Conservation (phyloP, 2,797 vertebrate genomes). For the Sarcoramphus papa region DNA sequence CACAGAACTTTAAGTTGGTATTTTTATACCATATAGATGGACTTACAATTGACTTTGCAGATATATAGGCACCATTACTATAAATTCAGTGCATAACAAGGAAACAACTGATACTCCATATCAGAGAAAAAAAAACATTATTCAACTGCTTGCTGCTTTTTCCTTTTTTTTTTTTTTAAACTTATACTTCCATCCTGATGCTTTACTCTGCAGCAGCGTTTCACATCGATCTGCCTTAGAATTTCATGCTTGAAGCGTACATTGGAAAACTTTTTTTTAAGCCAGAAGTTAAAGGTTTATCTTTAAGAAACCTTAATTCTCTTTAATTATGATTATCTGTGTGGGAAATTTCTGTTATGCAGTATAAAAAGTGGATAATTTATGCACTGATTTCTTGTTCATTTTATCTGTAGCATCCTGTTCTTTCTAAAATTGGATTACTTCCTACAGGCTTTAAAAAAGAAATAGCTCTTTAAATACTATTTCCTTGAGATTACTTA, state of each 20-base stretch:
- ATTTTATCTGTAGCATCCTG: neutral
- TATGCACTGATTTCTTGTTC: neutral
- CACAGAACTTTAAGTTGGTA: neutral
- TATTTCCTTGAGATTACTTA: neutral
- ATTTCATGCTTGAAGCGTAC: fast-evolving
- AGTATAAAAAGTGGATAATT: neutral
- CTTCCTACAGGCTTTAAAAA: neutral
- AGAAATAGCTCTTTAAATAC: neutral
- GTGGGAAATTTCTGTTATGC: neutral
- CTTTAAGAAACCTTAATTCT: neutral
- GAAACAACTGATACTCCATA: neutral
- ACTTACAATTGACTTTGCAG: neutral
- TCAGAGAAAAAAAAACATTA: neutral
- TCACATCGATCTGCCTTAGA: neutral
- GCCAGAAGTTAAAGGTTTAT: neutral
- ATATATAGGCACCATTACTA: neutral
- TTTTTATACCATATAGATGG: neutral
- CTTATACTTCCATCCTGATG: neutral
- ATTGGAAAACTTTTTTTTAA: neutral
- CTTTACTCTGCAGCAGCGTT: neutral
- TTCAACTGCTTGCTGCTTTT: neutral
- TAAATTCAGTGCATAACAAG: neutral
- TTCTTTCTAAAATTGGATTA: neutral
- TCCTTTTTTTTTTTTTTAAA: neutral
- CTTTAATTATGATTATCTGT: neutral